These are phyloP conservation scores for Pygmarrhopalites habei DNA, from an alignment of 1,140 invertebrate genomes.

Conservation along the genomic window DNA sequence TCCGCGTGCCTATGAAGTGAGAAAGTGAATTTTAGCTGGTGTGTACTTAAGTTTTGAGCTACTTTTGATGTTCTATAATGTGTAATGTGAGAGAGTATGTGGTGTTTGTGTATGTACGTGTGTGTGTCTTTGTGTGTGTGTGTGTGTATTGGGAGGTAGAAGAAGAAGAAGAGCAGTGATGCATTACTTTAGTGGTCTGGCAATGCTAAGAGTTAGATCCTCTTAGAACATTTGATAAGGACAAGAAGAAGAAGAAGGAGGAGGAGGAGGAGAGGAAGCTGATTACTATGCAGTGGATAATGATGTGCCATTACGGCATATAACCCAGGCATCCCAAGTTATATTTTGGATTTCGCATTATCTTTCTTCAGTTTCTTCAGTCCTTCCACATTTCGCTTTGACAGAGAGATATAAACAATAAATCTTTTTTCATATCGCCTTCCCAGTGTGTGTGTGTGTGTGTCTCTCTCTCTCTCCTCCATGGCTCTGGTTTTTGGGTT, in stretches of 20 bases:
- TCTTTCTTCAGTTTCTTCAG: too few relatives aligned
- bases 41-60: background rate
- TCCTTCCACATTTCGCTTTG: conserved; percentile 38
- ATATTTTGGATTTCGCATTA: too few relatives aligned
- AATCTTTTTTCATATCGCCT: conserved; percentile 40
- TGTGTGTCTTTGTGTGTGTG: background rate
- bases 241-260: background rate
- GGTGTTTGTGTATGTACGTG: background rate
- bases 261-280: too few relatives aligned
- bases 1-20: background rate
- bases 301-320: too few relatives aligned
- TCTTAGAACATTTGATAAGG: conserved; percentile 33
- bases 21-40: conserved; percentile 11
- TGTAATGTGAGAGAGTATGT: background rate
- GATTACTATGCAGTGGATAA: too few relatives aligned
- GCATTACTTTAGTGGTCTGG: conserved; percentile 30
- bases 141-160: background rate
- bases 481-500: conserved; percentile 23
- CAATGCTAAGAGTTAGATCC: conserved; percentile 22
- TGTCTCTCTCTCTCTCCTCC: conserved; percentile 31
- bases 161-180: conserved; percentile 22
- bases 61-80: background rate
- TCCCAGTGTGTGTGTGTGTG: too few relatives aligned
- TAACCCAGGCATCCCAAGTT: too few relatives aligned
- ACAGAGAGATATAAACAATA: conserved; percentile 41